A percentile compares a stretch with the other conserved stretches of the same genome.
Conservation (phyloP, 1,140 invertebrate genomes). For the Pogonomyrmex californicus region DNA sequence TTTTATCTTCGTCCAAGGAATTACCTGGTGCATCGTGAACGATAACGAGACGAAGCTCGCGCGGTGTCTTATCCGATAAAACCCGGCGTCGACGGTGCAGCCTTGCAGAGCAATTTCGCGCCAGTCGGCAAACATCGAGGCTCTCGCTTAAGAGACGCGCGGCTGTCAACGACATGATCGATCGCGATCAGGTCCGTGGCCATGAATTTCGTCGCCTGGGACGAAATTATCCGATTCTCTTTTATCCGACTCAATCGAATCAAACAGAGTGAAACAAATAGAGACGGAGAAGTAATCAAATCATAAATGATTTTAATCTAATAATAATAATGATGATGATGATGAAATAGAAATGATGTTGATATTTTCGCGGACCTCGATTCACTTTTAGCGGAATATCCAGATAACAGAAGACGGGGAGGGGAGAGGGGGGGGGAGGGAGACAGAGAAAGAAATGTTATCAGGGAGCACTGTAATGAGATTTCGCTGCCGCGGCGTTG, state of each 20-base stretch:
- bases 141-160: background rate
- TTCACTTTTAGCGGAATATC: conserved; percentile 2
- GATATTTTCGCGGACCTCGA: background rate
- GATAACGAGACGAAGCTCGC: conserved; percentile 16
- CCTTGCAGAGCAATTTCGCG: conserved; percentile 30
- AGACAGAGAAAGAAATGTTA: conserved; percentile 16
- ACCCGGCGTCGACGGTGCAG: background rate
- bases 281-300: background rate
- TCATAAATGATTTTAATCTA: background rate
- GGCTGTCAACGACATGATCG: conserved; percentile 29
- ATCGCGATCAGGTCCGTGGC: conserved; percentile 35
- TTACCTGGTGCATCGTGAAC: conserved; percentile 24
- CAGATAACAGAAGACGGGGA: background rate
- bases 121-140: conserved; percentile 28
- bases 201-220: conserved; percentile 28
- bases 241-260: background rate
- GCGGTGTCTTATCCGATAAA: conserved; percentile 47
- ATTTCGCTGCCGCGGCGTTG: conserved; percentile 22
- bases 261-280: background rate
- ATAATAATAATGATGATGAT: background rate
- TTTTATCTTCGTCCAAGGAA: conserved; percentile 33
- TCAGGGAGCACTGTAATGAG: background rate
- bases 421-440: no score
- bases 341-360: background rate
- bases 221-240: background rate